These are phyloP conservation scores for Ophiodon elongatus DNA, from an alignment of 2,113 vertebrate species.

Conservation along the genomic window DNA sequence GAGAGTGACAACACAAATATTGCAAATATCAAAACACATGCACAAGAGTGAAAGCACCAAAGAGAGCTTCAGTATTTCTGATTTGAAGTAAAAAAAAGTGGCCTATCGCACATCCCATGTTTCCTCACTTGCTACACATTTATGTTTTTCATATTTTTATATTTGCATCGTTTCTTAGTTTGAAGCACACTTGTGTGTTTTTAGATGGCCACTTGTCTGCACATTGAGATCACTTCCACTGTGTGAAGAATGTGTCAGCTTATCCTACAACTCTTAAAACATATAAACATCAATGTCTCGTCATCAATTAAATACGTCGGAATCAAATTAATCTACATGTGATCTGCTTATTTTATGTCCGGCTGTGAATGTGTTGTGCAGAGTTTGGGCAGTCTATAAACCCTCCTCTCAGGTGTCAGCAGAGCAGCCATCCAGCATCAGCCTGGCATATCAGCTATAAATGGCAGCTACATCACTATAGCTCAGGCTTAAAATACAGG, in stretches of 20 bases:
- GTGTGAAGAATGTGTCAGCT: neutral
- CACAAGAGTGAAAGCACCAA: neutral
- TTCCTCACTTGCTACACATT: neutral
- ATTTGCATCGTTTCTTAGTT: constrained; percentile 5
- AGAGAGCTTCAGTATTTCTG: neutral
- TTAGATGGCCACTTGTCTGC: neutral
- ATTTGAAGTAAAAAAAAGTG: neutral
- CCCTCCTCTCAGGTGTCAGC: constrained; percentile 51
- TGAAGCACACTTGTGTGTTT: neutral
- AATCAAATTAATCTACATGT: neutral
- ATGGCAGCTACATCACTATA: constrained; percentile 68
- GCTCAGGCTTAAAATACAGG: constrained; percentile 73
- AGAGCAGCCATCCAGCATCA: constrained; percentile 58
- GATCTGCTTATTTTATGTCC: neutral
- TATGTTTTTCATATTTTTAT: neutral
- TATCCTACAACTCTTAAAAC: neutral
- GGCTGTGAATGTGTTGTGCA: constrained; percentile 22
- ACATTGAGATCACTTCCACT: neutral
- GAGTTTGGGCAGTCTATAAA: constrained; percentile 53
- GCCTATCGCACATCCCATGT: neutral
- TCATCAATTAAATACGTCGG: neutral
- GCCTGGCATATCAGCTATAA: constrained; percentile 69
- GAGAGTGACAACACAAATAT: neutral
- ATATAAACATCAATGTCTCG: neutral
- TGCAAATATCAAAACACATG: neutral